A percentile compares a stretch with the other conserved stretches of the same genome.
These are phyloP conservation scores for Ephydatia muelleri DNA, from an alignment of 37 sponge, comb jelly and placozoan genomes.

Conservation along the genomic window DNA sequence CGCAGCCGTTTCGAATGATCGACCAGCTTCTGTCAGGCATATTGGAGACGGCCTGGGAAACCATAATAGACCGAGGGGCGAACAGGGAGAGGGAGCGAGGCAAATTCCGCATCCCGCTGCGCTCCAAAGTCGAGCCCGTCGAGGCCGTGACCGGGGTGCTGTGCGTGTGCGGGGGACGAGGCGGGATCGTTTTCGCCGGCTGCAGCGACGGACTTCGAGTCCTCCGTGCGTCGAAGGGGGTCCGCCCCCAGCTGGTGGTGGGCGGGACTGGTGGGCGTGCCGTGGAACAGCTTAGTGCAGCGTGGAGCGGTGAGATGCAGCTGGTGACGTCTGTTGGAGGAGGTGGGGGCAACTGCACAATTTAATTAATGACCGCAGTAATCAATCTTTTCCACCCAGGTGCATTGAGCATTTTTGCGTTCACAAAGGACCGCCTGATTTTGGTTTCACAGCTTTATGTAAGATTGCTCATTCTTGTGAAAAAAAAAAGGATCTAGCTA, in stretches of 20 bases:
- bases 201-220: not conserved
- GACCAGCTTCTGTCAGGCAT: constrained; percentile 57
- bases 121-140: no score
- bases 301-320: not conserved
- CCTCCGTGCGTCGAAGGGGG: not conserved
- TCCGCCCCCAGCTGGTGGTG: not conserved
- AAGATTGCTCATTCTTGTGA: no score
- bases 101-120: constrained; percentile 10
- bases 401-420: constrained; percentile 21
- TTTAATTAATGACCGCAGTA: no score
- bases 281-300: not conserved
- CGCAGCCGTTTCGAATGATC: constrained; percentile 71
- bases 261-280: not conserved
- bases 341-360: not conserved
- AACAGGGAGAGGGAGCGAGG: constrained; percentile 27
- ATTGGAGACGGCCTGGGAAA: constrained; percentile 36
- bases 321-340: not conserved
- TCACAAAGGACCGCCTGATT: not conserved
- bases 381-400: not conserved
- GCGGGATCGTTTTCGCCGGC: not conserved
- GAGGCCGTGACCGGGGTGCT: no score
- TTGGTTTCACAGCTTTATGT: not conserved
- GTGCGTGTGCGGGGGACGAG: no score
- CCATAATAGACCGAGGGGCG: constrained; percentile 4
- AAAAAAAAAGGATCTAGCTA: not conserved